Percentiles rank a stretch among this genome's conserved stretches.
These are phyloP conservation scores for Xenopus tropicalis DNA, from an alignment of 2,113 vertebrate species.

Conservation along the genomic window DNA sequence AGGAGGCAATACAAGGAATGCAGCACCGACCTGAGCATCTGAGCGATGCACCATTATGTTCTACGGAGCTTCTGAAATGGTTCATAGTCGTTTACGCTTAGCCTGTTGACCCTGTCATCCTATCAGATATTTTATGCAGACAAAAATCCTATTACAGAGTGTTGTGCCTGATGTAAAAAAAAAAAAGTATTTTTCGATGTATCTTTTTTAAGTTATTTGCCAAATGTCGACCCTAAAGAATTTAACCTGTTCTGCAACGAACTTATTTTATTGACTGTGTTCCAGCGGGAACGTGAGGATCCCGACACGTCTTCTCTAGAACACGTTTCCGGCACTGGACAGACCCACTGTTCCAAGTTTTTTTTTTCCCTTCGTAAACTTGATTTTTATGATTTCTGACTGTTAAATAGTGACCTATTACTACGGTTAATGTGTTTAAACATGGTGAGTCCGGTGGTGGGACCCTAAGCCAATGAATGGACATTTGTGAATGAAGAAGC, in stretches of 20 bases:
- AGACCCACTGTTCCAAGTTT: slow-evolving; percentile 53
- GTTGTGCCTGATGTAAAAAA: slow-evolving; percentile 79
- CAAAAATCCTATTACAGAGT: slow-evolving; percentile 63
- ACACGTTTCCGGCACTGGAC: slow-evolving; percentile 58
- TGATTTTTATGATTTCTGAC: slow-evolving; percentile 56
- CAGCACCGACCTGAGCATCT: slow-evolving; percentile 93
- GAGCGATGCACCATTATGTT: slow-evolving; percentile 42
- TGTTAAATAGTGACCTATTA: slow-evolving; percentile 59
- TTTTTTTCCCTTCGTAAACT: not conserved
- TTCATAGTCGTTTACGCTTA: slow-evolving; percentile 50
- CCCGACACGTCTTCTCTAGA: slow-evolving; percentile 48
- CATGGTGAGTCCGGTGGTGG: slow-evolving; percentile 10
- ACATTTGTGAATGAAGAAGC: slow-evolving; percentile 48
- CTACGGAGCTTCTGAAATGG: slow-evolving; percentile 45
- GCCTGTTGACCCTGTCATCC: slow-evolving; percentile 52
- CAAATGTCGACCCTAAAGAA: slow-evolving; percentile 72
- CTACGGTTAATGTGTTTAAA: slow-evolving; percentile 51
- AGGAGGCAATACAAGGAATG: slow-evolving; percentile 85
- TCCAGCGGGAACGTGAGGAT: slow-evolving; percentile 51
- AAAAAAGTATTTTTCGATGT: slow-evolving; percentile 79
- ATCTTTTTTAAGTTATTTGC: slow-evolving; percentile 71
- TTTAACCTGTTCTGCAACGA: slow-evolving; percentile 58
- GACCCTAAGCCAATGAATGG: slow-evolving; percentile 46
- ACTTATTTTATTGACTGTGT: slow-evolving; percentile 59
- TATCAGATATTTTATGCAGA: slow-evolving; percentile 64